Evolutionary conservation across 2,113 vertebrate species (phyloP), one percentile per base, ranked within the genome.

Genomic region (Mormyrus iriodes): DNA sequence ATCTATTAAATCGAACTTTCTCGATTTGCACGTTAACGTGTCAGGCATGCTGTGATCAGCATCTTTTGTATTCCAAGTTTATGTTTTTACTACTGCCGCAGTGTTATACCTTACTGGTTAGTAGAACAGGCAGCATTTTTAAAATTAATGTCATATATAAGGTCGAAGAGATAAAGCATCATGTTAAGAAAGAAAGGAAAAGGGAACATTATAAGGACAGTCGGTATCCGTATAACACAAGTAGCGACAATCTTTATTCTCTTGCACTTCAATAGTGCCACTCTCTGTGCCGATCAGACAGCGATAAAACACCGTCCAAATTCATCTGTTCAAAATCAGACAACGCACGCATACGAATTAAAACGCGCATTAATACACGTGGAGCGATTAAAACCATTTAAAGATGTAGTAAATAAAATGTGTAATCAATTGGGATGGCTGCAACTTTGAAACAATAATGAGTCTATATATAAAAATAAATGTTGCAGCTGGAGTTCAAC

Each of bases 241-340:
- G 93, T 90, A 90, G 61, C 90, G 61, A 31, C 61, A 69, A 92
- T 91, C 90, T 92, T 84, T 88, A 88, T 92, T 92, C 76, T 90
- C 84, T 91, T 88, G 84, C 90, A 90, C 91, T 91, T 91, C 92
- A 94, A 93, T 92, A 94, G 93, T 92, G 92, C 92, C 91, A 91
- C 92, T 90, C 65, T 89, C 83, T 76, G 65, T 93, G 89, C 93
- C 92, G 91, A 92, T 91, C 86, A 88, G n/a, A 82, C 69, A 88
- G 49, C 42, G 35, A 79, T 79, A 76, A 9, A 44, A 76, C 46
- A 39, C 27, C 24, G 61, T 24, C 46, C 42, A 35, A 58, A 27
- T 31, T 85, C 52, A 61, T 85, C 39, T 51, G 1, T 82, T 58
- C 2, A 48, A n/a, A 84, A 15, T 61, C 24, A 61, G 58, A 12